These are phyloP conservation scores for Leptocoma aspasia DNA, from an alignment of 2,113 vertebrate genomes.

Conservation along the genomic window DNA sequence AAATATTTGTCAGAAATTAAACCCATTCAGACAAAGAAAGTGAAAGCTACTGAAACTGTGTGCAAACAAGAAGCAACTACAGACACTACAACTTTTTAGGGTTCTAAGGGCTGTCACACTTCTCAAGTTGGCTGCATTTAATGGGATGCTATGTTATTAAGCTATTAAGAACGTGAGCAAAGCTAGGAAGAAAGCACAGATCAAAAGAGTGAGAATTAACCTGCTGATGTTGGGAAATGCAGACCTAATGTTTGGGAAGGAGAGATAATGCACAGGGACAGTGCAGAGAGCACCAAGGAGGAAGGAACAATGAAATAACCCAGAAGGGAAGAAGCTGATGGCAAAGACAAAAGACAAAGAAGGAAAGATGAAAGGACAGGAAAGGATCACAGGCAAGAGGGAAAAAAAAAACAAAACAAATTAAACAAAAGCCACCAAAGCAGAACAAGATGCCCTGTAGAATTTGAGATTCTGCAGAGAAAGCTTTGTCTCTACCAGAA, in stretches of 20 bases:
- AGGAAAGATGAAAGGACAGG: slow-evolving; percentile 14
- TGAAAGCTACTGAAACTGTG: not conserved
- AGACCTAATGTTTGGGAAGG: not conserved
- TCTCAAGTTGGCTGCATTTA: not conserved
- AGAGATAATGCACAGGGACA: not conserved
- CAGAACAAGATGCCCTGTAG: not conserved
- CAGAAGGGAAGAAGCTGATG: not conserved
- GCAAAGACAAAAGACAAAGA: slow-evolving; percentile 2
- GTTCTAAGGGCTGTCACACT: not conserved
- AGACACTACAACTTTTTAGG: not conserved
- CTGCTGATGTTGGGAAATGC: not conserved
- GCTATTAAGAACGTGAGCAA: not conserved
- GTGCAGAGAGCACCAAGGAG: not conserved
- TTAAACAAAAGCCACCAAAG: accelerated
- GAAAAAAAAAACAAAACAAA: too few species aligned
- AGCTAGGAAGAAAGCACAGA: not conserved
- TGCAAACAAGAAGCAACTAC: not conserved
- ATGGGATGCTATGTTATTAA: not conserved
- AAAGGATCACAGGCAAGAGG: not conserved
- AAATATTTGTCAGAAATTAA: not conserved
- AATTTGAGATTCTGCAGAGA: not conserved
- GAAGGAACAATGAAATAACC: not conserved
- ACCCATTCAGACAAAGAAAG: not conserved
- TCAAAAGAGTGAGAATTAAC: not conserved
- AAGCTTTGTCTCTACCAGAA: not conserved